phyloP scores from a whole-genome alignment of 2,797 vertebrate species.

The Neosilurus mollespiculum region DNA sequence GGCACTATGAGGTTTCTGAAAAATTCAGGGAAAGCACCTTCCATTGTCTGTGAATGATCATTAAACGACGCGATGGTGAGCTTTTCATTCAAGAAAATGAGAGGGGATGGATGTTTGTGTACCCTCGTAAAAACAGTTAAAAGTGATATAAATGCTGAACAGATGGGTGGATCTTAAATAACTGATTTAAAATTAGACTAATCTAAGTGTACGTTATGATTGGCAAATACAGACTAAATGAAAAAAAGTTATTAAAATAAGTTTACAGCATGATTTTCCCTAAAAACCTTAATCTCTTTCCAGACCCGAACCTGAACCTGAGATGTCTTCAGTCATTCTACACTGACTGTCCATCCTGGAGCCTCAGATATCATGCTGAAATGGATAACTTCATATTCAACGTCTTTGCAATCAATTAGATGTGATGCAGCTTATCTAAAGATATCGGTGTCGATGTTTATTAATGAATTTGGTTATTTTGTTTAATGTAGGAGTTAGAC shows the following conservation, averaged over 20 bases:
- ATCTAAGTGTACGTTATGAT: background rate
- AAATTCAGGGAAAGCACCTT: conserved; percentile 27
- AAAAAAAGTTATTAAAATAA: background rate
- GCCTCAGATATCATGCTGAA: background rate
- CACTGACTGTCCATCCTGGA: background rate
- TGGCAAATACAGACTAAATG: background rate
- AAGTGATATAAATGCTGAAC: background rate
- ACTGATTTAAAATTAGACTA: background rate
- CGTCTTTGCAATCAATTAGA: background rate
- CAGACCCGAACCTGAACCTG: background rate
- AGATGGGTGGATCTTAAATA: background rate
- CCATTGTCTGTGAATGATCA: conserved; percentile 22
- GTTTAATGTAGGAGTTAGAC: background rate
- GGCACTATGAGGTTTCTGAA: conserved; percentile 72
- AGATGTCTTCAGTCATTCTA: background rate
- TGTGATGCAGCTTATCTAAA: background rate
- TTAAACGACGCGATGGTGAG: background rate
- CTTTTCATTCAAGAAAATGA: conserved; percentile 25
- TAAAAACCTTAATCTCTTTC: background rate
- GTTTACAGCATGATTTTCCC: background rate
- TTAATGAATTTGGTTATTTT: background rate
- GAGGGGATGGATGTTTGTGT: background rate
- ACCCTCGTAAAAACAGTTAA: background rate
- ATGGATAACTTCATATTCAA: background rate
- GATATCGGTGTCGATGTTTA: background rate